Evolutionary conservation across 2,113 vertebrate species (phyloP).

Genomic region (Mus pahari): DNA sequence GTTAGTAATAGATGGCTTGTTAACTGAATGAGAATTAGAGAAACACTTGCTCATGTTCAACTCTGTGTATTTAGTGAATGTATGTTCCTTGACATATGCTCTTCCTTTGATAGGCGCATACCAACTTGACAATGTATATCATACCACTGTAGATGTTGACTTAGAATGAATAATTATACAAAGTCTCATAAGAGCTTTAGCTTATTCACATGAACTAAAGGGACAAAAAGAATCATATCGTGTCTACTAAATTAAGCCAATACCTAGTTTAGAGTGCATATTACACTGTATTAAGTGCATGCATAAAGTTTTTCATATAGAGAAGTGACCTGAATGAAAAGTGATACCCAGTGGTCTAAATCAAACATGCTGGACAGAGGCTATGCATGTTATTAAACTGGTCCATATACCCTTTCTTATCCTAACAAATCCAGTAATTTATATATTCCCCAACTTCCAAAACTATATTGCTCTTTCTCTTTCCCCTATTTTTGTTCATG

Average conservation of each 20-base stretch:
- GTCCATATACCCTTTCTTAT: rapidly evolving
- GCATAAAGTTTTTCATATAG: rapidly evolving
- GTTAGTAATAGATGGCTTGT: neutral
- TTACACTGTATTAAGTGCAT: neutral
- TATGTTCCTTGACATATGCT: neutral
- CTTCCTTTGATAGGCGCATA: neutral
- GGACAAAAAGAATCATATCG: neutral
- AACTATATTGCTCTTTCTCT: neutral
- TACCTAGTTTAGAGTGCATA: rapidly evolving
- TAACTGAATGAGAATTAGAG: neutral
- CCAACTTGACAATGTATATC: too few relatives aligned
- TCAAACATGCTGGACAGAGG: neutral
- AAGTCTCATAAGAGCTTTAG: neutral
- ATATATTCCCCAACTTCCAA: rapidly evolving
- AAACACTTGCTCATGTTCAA: neutral
- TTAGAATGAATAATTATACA: neutral
- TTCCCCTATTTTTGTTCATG: neutral
- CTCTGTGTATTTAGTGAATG: neutral
- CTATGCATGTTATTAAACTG: rapidly evolving
- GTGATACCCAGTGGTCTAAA: rapidly evolving
- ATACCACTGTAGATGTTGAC: too few relatives aligned
- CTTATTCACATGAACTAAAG: neutral
- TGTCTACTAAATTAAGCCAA: too few relatives aligned
- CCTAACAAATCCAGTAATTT: neutral
- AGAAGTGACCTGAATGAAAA: neutral